Percentiles rank a stretch among this genome's conserved stretches.
These are phyloP conservation scores for Danio jaintianensis DNA, from an alignment of 2,797 vertebrate species.

Conservation along the genomic window DNA sequence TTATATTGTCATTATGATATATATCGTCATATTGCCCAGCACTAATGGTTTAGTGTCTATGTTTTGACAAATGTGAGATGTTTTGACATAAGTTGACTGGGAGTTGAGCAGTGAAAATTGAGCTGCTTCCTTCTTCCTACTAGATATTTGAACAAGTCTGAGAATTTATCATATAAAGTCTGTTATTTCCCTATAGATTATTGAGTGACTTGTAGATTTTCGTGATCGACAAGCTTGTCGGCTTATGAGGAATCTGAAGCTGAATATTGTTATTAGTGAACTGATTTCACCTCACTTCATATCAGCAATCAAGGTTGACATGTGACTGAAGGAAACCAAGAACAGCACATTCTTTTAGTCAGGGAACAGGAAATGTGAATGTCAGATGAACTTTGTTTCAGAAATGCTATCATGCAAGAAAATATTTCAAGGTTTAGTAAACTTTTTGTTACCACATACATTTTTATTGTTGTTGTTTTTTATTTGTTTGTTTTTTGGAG, in stretches of 20 bases:
- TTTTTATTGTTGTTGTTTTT: too few species aligned
- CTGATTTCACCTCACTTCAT: not conserved
- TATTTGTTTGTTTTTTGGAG: too few species aligned
- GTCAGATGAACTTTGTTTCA: not conserved
- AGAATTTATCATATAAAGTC: not conserved
- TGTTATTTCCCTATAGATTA: not conserved
- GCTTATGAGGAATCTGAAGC: not conserved
- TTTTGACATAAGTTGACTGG: not conserved
- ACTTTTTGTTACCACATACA: not conserved
- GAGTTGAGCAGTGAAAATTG: not conserved
- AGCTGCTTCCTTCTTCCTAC: not conserved
- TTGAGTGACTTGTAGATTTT: not conserved
- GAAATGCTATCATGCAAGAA: not conserved
- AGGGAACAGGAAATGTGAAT: not conserved
- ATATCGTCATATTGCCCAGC: too few species aligned
- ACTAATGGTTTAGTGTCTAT: too few species aligned
- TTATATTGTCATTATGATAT: too few species aligned
- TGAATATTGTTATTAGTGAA: not conserved
- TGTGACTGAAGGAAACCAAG: not conserved
- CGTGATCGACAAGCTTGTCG: not conserved
- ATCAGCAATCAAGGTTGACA: not conserved
- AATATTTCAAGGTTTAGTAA: not conserved
- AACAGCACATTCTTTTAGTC: not conserved
- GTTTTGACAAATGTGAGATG: too few species aligned
- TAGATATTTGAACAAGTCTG: slow-evolving; percentile 12